Evolutionary conservation across 2,113 vertebrate species (phyloP).

Genomic region (Trachemys scripta): DNA sequence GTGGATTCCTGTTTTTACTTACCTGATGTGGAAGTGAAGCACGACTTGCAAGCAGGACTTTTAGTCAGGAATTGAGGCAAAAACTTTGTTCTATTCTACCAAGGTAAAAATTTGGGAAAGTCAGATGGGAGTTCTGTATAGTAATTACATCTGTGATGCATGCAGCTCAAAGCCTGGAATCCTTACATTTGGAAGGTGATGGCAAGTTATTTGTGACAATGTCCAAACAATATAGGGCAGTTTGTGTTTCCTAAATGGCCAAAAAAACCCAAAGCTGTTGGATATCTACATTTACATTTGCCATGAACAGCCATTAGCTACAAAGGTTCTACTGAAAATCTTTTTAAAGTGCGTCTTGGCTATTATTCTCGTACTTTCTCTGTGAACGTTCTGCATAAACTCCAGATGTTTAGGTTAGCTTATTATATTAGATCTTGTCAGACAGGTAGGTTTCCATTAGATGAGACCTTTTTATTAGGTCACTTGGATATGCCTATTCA

Average conservation of each 20-base stretch:
- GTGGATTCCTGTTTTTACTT: neutral
- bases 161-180: slow-evolving; percentile 15
- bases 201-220: slow-evolving; percentile 26
- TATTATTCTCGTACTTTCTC: neutral
- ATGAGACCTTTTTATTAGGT: neutral
- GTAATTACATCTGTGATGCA: slow-evolving; percentile 6
- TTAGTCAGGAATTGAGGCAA: neutral
- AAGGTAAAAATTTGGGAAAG: neutral
- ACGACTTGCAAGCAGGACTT: neutral
- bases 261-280: neutral
- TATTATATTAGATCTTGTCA: slow-evolving; percentile 4
- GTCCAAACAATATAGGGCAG: slow-evolving; percentile 36
- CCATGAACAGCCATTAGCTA: neutral
- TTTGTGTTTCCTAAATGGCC: slow-evolving; percentile 21
- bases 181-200: slow-evolving; percentile 40
- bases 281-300: slow-evolving; percentile 60
- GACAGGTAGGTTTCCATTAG: neutral
- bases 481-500: neutral
- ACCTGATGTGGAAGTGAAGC: neutral
- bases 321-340: neutral
- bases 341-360: neutral
- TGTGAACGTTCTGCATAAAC: neutral
- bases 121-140: neutral
- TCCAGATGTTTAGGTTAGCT: slow-evolving; percentile 16
- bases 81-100: slow-evolving; percentile 6